Percentiles rank a stretch among this genome's conserved stretches.
These are phyloP conservation scores for Myotis lucifugus DNA, from an alignment of 2,113 vertebrate species.

Conservation along the genomic window DNA sequence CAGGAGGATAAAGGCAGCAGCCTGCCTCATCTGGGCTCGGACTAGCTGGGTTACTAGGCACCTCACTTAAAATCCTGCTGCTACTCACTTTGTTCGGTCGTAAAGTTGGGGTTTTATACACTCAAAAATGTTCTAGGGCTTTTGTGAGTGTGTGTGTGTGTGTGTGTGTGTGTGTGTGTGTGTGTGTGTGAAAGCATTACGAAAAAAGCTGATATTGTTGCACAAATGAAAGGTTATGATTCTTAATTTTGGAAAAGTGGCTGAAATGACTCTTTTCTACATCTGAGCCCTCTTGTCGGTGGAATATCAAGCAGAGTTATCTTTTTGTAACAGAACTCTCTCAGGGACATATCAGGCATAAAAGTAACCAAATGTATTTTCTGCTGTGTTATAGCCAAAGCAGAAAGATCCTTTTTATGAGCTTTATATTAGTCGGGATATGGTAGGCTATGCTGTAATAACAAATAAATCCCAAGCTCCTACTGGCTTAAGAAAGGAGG, in stretches of 20 bases:
- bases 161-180: neutral
- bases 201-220: neutral
- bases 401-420: conserved; percentile 38
- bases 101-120: conserved; percentile 50
- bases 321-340: conserved; percentile 49
- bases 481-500: neutral
- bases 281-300: conserved; percentile 16
- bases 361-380: neutral
- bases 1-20: neutral
- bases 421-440: conserved; percentile 25
- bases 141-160: neutral
- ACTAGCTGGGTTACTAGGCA: conserved; percentile 42
- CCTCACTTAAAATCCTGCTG: conserved; percentile 54
- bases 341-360: conserved; percentile 15
- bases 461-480: conserved; percentile 36
- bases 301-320: conserved; percentile 45
- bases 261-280: conserved; percentile 31
- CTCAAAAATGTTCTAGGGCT: conserved; percentile 6
- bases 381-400: conserved; percentile 14
- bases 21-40: neutral
- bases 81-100: conserved; percentile 29
- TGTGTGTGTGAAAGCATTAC: neutral
- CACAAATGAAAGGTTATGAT: conserved; percentile 41
- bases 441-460: neutral
- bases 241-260: conserved; percentile 62